Evolutionary conservation across 30 jellyfish, hydroid and myxozoan species (phyloP).

Genomic region (Calvadosia cruxmelitensis): DNA sequence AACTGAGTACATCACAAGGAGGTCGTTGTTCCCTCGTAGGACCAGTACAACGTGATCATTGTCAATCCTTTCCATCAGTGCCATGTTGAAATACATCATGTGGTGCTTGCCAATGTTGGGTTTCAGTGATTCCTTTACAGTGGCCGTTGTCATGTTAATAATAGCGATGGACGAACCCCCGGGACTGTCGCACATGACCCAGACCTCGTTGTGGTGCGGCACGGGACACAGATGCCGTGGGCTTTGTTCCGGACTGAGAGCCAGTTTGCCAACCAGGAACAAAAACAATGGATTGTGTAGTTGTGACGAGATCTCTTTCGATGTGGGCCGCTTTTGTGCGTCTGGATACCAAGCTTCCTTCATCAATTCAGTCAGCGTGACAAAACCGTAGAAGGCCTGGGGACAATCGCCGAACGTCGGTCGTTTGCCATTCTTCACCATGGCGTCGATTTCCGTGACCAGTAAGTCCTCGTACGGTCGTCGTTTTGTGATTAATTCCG

Average conservation of each 20-base stretch:
- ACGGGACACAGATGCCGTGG: conserved; percentile 59
- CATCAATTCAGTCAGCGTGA: conserved; percentile 67
- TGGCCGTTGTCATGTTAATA: conserved; percentile 26
- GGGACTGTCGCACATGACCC: conserved; percentile 67
- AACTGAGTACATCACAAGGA: conserved; percentile 27
- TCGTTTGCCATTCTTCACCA: conserved; percentile 58
- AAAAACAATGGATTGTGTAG: conserved; percentile 39
- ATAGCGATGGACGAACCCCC: conserved; percentile 43
- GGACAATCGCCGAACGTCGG: conserved; percentile 47
- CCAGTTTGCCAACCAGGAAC: conserved; percentile 39
- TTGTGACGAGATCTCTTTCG: conserved; percentile 30
- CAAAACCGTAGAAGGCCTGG: conserved; percentile 21
- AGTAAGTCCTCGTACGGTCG: conserved; percentile 59
- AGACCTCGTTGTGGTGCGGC: conserved; percentile 18
- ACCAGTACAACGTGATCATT: conserved; percentile 47
- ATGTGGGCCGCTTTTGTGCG: conserved; percentile 53
- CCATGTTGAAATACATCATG: neutral
- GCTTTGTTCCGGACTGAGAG: conserved; percentile 23
- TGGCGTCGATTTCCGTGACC: conserved; percentile 21
- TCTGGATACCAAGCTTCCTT: conserved; percentile 57
- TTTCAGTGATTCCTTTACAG: conserved; percentile 2
- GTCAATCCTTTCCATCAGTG: conserved; percentile 27
- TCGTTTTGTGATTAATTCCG: conserved; percentile 49
- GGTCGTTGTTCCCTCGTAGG: conserved; percentile 50
- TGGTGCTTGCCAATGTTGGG: neutral